Evolutionary conservation across 2,113 vertebrate genomes (phyloP).

Genomic region (Eptesicus fuscus): DNA sequence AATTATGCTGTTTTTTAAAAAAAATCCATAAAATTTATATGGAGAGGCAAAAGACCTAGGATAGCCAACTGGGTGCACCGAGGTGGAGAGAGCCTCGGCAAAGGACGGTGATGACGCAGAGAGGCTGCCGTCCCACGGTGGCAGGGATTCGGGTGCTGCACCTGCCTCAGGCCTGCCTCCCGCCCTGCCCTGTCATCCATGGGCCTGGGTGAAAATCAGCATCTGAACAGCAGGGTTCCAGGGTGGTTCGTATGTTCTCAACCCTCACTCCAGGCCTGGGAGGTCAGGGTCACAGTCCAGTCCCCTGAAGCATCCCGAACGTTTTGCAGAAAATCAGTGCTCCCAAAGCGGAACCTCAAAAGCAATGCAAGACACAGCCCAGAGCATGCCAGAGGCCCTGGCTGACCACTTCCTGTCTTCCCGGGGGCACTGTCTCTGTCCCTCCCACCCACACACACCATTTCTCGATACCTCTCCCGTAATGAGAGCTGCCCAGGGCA

Average conservation of each 20-base stretch:
- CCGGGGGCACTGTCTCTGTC: not conserved
- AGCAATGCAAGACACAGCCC: not conserved
- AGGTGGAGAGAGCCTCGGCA: accelerated
- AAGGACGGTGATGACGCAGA: not conserved
- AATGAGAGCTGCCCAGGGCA: no score
- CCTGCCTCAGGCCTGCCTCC: no score
- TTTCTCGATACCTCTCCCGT: not conserved
- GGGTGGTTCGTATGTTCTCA: accelerated
- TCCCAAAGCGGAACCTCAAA: not conserved
- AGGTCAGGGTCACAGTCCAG: not conserved
- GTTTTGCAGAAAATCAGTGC: not conserved
- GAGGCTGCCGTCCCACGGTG: not conserved
- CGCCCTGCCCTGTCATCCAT: not conserved
- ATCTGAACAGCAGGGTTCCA: not conserved
- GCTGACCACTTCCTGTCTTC: no score
- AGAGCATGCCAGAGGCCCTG: not conserved
- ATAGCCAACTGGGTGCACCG: not conserved
- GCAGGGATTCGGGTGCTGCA: not conserved
- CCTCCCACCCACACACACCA: no score
- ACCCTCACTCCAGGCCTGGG: not conserved
- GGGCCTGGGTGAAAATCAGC: not conserved
- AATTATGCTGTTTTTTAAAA: not conserved
- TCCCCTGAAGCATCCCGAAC: not conserved
- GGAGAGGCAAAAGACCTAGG: not conserved
- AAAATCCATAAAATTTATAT: not conserved